A percentile compares a stretch with the other conserved stretches of the same genome.
phyloP scores from a whole-genome alignment of 2,888 invertebrate genomes.

The Melanostoma scalare region DNA sequence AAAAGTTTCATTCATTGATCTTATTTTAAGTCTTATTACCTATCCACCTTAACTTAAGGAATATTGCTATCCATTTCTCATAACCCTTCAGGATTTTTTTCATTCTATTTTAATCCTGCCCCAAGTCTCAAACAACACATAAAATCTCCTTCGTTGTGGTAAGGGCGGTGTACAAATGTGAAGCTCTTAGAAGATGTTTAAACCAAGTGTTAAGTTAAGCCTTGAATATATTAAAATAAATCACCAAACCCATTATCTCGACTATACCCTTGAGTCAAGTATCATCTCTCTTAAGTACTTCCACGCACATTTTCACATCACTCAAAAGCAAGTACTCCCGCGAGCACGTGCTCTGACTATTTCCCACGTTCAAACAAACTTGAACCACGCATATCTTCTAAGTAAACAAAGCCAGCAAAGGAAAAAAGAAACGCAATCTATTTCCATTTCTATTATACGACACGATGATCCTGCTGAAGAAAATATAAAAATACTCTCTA shows the following conservation, averaged over 20 bases:
- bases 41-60: no score
- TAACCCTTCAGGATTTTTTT: no score
- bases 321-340: constrained; percentile 26
- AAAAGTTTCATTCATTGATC: no score
- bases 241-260: constrained; percentile 26
- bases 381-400: constrained; percentile 36
- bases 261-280: constrained; percentile 20
- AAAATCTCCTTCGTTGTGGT: no score
- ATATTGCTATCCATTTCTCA: no score
- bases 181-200: neutral
- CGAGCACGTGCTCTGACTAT: constrained; percentile 47
- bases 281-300: constrained; percentile 26
- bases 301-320: constrained; percentile 43
- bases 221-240: constrained; percentile 34
- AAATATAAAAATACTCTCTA: constrained; percentile 1
- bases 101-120: no score
- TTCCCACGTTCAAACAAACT: constrained; percentile 35
- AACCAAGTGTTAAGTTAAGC: constrained; percentile 20
- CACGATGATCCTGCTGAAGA: constrained; percentile 46
- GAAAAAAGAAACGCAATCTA: constrained; percentile 37
- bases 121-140: no score
- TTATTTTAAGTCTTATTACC: no score
- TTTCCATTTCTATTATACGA: constrained; percentile 44
- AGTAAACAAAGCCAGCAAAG: constrained; percentile 9
- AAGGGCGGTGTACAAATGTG: neutral